Percentiles rank a stretch among this genome's conserved stretches.
These are phyloP conservation scores for Alauda arvensis DNA, from an alignment of 2,797 vertebrate genomes.

Conservation along the genomic window DNA sequence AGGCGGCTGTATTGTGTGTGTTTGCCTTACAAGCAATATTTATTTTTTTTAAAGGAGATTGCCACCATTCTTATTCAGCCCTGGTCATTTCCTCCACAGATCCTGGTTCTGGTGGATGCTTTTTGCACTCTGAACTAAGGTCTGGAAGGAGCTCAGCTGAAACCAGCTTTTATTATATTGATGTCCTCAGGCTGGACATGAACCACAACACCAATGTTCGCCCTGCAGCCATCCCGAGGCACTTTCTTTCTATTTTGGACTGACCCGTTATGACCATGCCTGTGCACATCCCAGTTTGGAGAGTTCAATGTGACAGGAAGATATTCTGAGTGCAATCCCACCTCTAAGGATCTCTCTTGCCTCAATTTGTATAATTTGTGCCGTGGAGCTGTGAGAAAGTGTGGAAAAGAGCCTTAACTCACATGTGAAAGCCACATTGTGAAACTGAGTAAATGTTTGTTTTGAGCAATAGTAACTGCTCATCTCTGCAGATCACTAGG, in stretches of 20 bases:
- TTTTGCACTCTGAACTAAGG: not conserved
- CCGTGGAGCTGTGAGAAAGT: not conserved
- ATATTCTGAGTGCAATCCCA: not conserved
- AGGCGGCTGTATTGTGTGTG: not conserved
- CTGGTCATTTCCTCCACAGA: not conserved
- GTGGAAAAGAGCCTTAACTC: not conserved
- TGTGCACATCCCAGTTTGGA: not conserved
- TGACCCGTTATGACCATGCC: not conserved
- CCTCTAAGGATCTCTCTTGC: not conserved
- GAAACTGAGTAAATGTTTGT: not conserved
- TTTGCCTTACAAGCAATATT: not conserved
- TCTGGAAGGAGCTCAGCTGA: conserved; percentile 13
- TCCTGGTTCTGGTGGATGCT: not conserved
- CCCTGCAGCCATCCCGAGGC: not conserved
- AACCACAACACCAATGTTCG: not conserved
- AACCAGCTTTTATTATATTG: not conserved
- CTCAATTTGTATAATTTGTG: not conserved
- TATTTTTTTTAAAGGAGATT: not conserved
- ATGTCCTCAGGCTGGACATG: not conserved
- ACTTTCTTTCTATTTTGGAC: conserved; percentile 12
- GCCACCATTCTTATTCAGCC: not conserved
- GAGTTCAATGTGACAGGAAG: not conserved
- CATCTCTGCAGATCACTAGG: not conserved
- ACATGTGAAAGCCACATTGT: not conserved
- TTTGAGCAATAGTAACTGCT: not conserved